Conservation (phyloP, 1,140 invertebrate species). For the Drosophila sturtevanti region DNA sequence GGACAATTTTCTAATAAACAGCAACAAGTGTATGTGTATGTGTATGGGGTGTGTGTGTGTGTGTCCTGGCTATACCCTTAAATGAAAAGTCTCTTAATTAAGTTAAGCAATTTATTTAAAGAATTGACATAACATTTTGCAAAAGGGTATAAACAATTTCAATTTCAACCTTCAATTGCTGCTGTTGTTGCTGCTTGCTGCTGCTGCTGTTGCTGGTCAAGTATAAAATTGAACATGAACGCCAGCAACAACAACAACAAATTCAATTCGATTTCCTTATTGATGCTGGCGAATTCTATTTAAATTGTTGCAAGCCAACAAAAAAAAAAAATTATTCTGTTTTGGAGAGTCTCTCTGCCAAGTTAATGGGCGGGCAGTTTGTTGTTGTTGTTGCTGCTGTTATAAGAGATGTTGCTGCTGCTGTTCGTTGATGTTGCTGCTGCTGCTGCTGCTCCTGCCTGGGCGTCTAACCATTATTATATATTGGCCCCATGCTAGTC, state of each 20-base stretch:
- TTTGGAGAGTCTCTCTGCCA: conserved; percentile 12
- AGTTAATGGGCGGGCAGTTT: conserved; percentile 59
- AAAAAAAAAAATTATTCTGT: conserved; percentile 40
- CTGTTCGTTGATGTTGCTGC: conserved; percentile 7
- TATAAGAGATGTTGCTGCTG: conserved; percentile 43
- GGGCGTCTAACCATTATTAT: conserved; percentile 71
- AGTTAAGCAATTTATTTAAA: neutral
- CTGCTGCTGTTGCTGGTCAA: neutral
- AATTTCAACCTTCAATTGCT: neutral
- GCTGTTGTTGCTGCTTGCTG: neutral
- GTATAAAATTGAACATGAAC: conserved; percentile 24
- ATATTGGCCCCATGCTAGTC: conserved; percentile 68
- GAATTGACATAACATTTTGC: neutral
- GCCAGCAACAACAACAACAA: conserved; percentile 34
- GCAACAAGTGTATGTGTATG: conserved; percentile 30
- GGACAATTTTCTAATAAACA: conserved; percentile 49
- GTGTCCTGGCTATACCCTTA: neutral
- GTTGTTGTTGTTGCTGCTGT: conserved; percentile 39
- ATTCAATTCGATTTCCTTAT: conserved; percentile 61
- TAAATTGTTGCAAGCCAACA: conserved; percentile 52
- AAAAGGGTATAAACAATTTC: conserved; percentile 11
- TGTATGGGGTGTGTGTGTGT: neutral
- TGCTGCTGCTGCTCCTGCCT: conserved; percentile 30
- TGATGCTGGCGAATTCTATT: conserved; percentile 54
- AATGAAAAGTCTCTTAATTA: neutral